Evolutionary conservation across 2,113 vertebrate genomes (phyloP).

Genomic region (Conger conger): DNA sequence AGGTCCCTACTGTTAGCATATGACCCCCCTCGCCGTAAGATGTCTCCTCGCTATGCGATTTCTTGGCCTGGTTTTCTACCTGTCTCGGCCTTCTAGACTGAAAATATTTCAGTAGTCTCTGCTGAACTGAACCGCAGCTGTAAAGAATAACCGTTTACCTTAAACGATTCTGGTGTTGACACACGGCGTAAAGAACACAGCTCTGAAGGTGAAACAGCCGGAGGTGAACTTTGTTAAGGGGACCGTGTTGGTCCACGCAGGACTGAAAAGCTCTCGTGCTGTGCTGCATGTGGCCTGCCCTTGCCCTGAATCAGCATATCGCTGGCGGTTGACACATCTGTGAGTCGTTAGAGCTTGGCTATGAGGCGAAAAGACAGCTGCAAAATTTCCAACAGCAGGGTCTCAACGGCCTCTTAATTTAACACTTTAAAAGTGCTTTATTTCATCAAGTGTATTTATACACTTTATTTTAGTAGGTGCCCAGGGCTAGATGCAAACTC

Average conservation of each 20-base stretch:
- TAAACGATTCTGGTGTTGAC: background rate
- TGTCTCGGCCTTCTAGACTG: background rate
- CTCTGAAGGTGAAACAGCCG: background rate
- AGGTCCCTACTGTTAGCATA: background rate
- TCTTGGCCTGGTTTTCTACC: background rate
- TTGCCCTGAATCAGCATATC: background rate
- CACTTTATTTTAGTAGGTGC: background rate
- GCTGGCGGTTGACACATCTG: background rate
- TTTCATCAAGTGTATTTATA: background rate
- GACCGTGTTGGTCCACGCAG: background rate
- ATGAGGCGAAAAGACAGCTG: background rate
- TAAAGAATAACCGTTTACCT: background rate
- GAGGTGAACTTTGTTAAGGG: background rate
- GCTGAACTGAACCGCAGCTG: background rate
- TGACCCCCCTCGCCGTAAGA: background rate
- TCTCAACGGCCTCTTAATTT: background rate
- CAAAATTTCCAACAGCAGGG: background rate
- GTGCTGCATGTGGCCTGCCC: background rate
- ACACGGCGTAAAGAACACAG: background rate
- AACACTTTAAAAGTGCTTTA: background rate
- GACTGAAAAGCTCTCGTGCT: background rate
- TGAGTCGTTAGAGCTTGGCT: slow-evolving; percentile 3
- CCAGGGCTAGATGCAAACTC: background rate
- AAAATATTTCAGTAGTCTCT: background rate
- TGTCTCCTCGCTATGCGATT: background rate